A percentile compares a stretch with the other conserved stretches of the same genome.
These are phyloP conservation scores for Pangasius mekongensis DNA, from an alignment of 2,797 vertebrate species.

Conservation along the genomic window DNA sequence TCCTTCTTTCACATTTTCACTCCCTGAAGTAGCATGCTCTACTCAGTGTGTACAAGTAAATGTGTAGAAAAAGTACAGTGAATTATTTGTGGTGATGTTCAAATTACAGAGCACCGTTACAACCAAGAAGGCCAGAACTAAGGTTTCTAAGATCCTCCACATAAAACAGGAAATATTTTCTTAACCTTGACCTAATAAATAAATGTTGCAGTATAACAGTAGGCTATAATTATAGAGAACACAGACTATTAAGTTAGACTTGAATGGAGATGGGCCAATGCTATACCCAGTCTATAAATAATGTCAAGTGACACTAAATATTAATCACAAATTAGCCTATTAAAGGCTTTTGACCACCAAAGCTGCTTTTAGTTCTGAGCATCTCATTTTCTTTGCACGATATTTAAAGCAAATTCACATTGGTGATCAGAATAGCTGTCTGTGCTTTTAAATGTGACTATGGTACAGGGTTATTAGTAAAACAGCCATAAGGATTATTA, in stretches of 20 bases:
- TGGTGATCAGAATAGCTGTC: neutral
- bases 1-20: constrained; percentile 18
- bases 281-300: constrained; percentile 20
- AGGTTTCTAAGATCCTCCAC: constrained; percentile 33
- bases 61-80: constrained; percentile 11
- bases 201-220: constrained; percentile 38
- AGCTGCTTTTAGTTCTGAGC: neutral
- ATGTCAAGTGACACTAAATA: constrained; percentile 29
- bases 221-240: constrained; percentile 42
- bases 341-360: constrained; percentile 20
- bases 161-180: constrained; percentile 43
- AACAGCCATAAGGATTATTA: neutral
- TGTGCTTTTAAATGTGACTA: neutral
- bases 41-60: neutral
- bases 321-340: constrained; percentile 25
- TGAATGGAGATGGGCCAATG: constrained; percentile 21
- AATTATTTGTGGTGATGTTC: constrained; percentile 36
- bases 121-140: constrained; percentile 12
- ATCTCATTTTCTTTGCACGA: constrained; percentile 12
- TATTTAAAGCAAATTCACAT: neutral
- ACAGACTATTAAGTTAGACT: constrained; percentile 10
- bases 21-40: neutral
- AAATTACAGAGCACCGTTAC: constrained; percentile 32
- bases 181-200: constrained; percentile 51
- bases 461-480: neutral